Percentiles rank a stretch among this genome's conserved stretches.
Conservation (phyloP, 2,797 vertebrate genomes). For the Cottoperca gobio region DNA sequence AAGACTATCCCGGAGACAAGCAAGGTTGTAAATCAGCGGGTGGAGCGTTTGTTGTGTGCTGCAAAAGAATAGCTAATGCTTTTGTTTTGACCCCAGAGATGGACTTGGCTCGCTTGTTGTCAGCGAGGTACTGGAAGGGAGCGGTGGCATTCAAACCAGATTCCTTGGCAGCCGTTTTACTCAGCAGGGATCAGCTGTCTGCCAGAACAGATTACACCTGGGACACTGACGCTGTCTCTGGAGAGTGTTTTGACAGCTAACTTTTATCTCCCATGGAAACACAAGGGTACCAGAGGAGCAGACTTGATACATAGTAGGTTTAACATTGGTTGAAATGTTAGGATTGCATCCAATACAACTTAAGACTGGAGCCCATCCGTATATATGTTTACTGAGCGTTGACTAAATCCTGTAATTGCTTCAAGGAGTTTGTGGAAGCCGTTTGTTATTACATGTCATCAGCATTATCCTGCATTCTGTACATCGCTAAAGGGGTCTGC, state of each 20-base stretch:
- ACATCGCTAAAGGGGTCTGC: neutral
- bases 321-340: constrained; percentile 6
- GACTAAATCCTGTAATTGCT: neutral
- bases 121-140: constrained; percentile 53
- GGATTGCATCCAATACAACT: neutral
- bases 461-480: no score
- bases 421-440: neutral
- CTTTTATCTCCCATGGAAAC: constrained; percentile 41
- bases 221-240: constrained; percentile 54
- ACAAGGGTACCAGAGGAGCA: constrained; percentile 4
- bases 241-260: constrained; percentile 67
- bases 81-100: constrained; percentile 75
- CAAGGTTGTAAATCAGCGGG: constrained; percentile 40
- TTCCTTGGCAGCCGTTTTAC: constrained; percentile 68
- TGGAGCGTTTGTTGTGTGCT: constrained; percentile 40
- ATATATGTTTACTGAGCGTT: neutral
- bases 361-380: neutral
- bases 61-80: constrained; percentile 54
- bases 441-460: neutral
- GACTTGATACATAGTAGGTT: constrained; percentile 28
- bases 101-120: constrained; percentile 60
- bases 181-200: constrained; percentile 70
- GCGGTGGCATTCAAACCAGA: constrained; percentile 69
- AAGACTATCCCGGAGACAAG: constrained; percentile 26
- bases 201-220: constrained; percentile 69